Evolutionary conservation across 1,140 invertebrate genomes (phyloP).

Genomic region (Protaetia brevitarsis): DNA sequence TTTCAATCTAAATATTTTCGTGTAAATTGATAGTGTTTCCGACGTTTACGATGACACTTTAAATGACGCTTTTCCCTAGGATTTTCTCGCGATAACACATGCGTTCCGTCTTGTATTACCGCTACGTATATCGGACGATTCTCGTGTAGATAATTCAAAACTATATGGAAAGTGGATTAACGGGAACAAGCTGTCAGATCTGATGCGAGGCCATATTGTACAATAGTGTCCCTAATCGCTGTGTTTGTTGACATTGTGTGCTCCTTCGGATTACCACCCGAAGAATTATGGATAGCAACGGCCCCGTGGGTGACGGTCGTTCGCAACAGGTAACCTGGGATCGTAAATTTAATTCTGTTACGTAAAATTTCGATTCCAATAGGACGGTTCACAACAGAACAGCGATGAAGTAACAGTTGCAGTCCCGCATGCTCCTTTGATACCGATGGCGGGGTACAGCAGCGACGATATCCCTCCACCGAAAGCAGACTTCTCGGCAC

Average conservation of each 20-base stretch:
- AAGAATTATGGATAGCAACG: constrained; percentile 3
- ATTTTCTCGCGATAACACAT: too few species aligned
- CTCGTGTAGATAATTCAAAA: background rate
- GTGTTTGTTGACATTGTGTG: background rate
- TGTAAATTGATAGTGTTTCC: too few species aligned
- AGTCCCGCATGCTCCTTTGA: background rate
- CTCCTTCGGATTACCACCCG: background rate
- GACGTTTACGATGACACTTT: too few species aligned
- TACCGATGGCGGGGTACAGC: background rate
- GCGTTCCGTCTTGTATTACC: too few species aligned
- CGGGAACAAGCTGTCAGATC: background rate
- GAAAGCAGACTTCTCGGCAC: constrained; percentile 76
- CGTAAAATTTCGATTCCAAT: background rate
- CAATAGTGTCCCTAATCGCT: background rate
- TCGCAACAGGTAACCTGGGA: background rate
- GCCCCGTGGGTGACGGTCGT: background rate
- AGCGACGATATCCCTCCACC: constrained; percentile 68
- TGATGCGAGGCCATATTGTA: constrained; percentile 8
- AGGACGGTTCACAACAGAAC: background rate
- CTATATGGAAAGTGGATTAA: background rate
- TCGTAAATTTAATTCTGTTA: too few species aligned
- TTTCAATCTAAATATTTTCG: too few species aligned
- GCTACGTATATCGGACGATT: background rate
- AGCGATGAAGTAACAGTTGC: constrained; percentile 14
- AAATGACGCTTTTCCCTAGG: too few species aligned